Conservation (phyloP, 2,888 invertebrate genomes). For the Apodemia duryi region DNA sequence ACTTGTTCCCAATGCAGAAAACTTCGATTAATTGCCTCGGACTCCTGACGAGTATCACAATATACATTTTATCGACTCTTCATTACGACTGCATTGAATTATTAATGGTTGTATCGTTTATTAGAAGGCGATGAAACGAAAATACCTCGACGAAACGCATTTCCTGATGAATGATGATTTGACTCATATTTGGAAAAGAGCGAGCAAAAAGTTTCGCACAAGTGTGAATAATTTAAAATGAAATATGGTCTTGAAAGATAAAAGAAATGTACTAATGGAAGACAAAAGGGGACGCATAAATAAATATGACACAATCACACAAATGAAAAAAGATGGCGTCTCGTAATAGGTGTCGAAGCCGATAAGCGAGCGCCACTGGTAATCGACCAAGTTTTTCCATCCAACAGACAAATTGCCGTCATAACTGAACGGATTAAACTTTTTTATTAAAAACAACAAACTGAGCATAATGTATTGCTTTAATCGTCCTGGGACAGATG, state of each 20-base stretch:
- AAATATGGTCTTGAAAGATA: conserved; percentile 50
- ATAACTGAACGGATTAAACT: conserved; percentile 79
- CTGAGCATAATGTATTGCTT: conserved; percentile 76
- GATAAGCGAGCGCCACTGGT: conserved; percentile 50
- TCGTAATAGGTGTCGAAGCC: conserved; percentile 42
- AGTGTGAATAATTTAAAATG: conserved; percentile 35
- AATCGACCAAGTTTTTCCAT: conserved; percentile 77
- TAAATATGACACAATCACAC: conserved; percentile 68
- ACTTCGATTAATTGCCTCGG: conserved; percentile 63
- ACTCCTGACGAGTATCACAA: conserved; percentile 65
- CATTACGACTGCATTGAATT: conserved; percentile 72
- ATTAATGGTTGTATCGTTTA: conserved; percentile 65
- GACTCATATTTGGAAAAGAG: conserved; percentile 45
- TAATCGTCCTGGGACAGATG: conserved; percentile 78
- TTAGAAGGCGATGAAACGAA: conserved; percentile 67
- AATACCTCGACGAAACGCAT: conserved; percentile 55
- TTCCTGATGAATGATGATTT: conserved; percentile 47
- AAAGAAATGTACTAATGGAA: conserved; percentile 62
- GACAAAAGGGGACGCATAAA: conserved; percentile 73
- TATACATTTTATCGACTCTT: conserved; percentile 75
- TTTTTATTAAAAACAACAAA: conserved; percentile 79
- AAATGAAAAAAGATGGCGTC: conserved; percentile 50
- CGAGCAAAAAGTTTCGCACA: conserved; percentile 41
- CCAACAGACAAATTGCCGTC: conserved; percentile 75
- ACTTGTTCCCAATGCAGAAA: conserved; percentile 57